Percentiles rank a stretch among this genome's conserved stretches.
Evolutionary conservation across 2,113 vertebrate species (phyloP).

Genomic region (Plestiodon gilberti): DNA sequence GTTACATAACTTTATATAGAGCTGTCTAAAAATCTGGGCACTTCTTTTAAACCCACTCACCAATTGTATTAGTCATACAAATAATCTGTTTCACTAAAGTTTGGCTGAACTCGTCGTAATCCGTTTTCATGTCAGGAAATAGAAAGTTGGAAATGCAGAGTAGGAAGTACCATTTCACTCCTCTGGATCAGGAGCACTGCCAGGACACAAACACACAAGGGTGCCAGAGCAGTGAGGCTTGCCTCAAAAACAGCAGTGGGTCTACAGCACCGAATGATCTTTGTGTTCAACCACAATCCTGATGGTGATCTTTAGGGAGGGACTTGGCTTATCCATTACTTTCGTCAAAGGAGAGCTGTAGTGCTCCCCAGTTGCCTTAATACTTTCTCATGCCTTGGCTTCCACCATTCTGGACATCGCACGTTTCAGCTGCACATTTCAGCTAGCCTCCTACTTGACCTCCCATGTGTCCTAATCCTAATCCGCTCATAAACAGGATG

Average conservation of each 20-base stretch:
- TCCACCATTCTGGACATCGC: neutral
- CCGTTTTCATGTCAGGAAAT: slow-evolving; percentile 29
- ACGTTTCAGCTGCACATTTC: neutral
- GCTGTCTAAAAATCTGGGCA: neutral
- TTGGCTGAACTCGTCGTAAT: slow-evolving; percentile 14
- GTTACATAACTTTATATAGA: slow-evolving; percentile 30
- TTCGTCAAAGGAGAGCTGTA: neutral
- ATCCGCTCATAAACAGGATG: neutral
- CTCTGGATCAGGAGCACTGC: neutral
- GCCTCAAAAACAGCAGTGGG: neutral
- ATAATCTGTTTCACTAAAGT: slow-evolving; percentile 3
- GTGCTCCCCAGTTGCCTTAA: neutral
- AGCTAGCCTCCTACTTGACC: neutral
- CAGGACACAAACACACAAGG: neutral
- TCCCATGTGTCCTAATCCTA: too few relatives aligned
- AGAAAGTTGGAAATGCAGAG: neutral
- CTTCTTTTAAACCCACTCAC: neutral
- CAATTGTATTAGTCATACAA: slow-evolving; percentile 29
- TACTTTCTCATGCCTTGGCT: neutral
- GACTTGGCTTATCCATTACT: neutral
- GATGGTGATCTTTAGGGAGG: neutral
- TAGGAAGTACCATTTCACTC: neutral
- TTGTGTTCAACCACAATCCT: neutral
- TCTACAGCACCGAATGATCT: neutral
- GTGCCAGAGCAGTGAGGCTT: neutral